Conservation (phyloP, 2,888 invertebrate genomes). For the Pseudococcus jackbeardsleyi region DNA sequence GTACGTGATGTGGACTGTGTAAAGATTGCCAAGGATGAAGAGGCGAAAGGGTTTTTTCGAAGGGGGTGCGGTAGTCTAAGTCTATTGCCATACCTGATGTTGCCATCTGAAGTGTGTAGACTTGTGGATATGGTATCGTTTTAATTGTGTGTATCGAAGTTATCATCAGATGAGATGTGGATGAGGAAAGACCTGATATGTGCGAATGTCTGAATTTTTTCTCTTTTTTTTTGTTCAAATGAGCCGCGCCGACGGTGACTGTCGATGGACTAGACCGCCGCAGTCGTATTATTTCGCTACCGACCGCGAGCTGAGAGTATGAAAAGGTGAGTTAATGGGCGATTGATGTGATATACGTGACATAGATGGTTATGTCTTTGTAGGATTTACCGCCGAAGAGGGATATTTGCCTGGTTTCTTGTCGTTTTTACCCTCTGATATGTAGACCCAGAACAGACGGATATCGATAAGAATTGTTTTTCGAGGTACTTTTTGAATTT, state of each 20-base stretch:
- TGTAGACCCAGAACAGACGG: background rate
- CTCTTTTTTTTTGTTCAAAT: background rate
- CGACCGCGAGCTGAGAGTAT: background rate
- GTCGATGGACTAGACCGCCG: background rate
- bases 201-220: background rate
- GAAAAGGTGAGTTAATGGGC: background rate
- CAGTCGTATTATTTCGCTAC: background rate
- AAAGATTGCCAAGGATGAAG: background rate
- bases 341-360: constrained; percentile 6
- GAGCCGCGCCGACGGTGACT: background rate
- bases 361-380: background rate
- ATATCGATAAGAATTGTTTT: no score
- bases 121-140: no score
- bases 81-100: no score
- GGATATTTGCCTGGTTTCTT: background rate
- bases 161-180: background rate
- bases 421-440: background rate
- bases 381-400: background rate
- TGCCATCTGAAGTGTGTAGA: no score
- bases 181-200: background rate
- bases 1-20: background rate
- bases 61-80: no score
- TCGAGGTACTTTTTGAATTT: no score
- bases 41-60: no score
- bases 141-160: no score